A percentile compares a stretch with the other conserved stretches of the same genome.
Conservation (phyloP, 2,888 invertebrate genomes). For the Sinohyriopsis cumingii region DNA sequence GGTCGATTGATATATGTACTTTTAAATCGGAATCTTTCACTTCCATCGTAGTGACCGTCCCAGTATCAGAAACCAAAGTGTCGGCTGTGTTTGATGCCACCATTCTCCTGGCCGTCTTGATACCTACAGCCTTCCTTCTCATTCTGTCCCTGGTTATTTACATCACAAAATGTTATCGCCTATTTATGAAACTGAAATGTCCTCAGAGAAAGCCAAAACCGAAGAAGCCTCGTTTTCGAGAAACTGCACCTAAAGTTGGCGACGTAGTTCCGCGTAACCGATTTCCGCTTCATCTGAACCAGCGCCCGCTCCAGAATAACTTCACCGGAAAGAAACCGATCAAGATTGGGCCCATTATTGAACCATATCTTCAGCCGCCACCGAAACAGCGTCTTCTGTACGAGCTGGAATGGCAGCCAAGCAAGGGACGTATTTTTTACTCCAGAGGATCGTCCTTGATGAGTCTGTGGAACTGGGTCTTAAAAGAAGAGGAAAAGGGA, state of each 20-base stretch:
- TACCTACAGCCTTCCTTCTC: constrained; percentile 15
- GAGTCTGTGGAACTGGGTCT: no score
- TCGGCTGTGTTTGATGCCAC: constrained; percentile 15
- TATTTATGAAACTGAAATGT: constrained; percentile 9
- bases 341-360: constrained; percentile 34
- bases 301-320: constrained; percentile 11
- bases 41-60: no score
- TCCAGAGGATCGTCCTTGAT: background rate
- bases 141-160: constrained; percentile 14
- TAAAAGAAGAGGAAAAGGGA: no score
- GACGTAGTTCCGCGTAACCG: constrained; percentile 7
- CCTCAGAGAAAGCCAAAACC: constrained; percentile 16
- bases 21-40: no score
- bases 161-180: constrained; percentile 31
- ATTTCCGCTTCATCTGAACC: constrained; percentile 8
- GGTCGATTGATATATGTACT: no score
- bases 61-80: no score
- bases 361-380: constrained; percentile 31
- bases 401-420: constrained; percentile 28
- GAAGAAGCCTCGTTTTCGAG: constrained; percentile 15
- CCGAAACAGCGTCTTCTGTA: constrained; percentile 33
- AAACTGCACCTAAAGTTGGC: constrained; percentile 7
- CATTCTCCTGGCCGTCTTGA: constrained; percentile 14
- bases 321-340: constrained; percentile 35
- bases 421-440: constrained; percentile 23